Conservation (phyloP, 2,113 vertebrate genomes). For the Cephalopterus ornatus region DNA sequence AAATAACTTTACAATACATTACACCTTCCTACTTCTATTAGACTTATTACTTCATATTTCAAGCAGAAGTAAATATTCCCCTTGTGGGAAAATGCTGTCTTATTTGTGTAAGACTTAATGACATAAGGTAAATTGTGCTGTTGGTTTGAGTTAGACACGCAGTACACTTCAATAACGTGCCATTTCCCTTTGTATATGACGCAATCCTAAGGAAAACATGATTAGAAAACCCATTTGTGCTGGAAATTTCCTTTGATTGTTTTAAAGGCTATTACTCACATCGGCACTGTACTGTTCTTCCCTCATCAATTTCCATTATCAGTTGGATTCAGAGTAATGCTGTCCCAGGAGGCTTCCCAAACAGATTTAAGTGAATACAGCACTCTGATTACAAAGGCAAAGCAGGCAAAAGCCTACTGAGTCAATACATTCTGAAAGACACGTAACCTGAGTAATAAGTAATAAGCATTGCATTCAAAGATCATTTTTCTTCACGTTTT, state of each 20-base stretch:
- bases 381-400: background rate
- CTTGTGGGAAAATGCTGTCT: constrained; percentile 15
- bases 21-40: constrained; percentile 8
- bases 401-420: background rate
- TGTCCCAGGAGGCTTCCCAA: background rate
- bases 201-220: background rate
- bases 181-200: background rate
- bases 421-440: background rate
- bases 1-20: constrained; percentile 13
- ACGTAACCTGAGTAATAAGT: background rate
- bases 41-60: constrained; percentile 57
- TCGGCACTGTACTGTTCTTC: background rate
- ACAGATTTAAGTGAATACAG: background rate
- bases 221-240: background rate
- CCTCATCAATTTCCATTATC: constrained; percentile 17
- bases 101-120: constrained; percentile 24
- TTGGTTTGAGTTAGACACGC: constrained; percentile 14
- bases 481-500: background rate
- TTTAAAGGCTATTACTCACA: constrained; percentile 21
- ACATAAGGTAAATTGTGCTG: constrained; percentile 12
- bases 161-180: background rate
- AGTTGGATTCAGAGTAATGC: background rate
- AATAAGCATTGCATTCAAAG: background rate
- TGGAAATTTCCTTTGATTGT: background rate
- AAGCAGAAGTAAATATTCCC: constrained; percentile 42